A percentile compares a stretch with the other conserved stretches of the same genome.
These are phyloP conservation scores for Scrobipalpa costella DNA, from an alignment of 2,888 invertebrate genomes.

Conservation along the genomic window DNA sequence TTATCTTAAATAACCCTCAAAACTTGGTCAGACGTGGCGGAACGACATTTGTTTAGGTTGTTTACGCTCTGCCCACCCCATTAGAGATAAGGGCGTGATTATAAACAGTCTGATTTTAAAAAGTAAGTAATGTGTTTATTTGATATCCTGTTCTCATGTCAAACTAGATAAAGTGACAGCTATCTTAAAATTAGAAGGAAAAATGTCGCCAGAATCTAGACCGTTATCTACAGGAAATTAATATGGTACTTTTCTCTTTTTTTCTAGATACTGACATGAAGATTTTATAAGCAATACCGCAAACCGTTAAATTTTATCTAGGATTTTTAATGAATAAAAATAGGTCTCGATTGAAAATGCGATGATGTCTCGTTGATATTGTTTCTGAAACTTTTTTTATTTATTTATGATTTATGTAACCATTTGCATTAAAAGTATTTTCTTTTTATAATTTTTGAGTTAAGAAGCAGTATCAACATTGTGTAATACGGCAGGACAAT, in stretches of 20 bases:
- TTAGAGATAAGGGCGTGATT: too few species aligned
- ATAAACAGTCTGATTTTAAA: too few species aligned
- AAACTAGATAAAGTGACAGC: too few species aligned
- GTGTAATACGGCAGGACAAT: slow-evolving; percentile 30
- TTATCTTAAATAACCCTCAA: too few species aligned
- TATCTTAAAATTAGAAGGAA: too few species aligned
- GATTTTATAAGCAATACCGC: slow-evolving; percentile 14
- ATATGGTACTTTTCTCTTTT: background rate
- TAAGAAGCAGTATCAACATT: slow-evolving; percentile 13
- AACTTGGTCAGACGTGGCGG: too few species aligned
- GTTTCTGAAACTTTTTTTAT: slow-evolving; percentile 30
- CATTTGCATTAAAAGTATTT: background rate
- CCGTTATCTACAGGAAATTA: background rate
- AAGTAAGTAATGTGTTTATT: too few species aligned
- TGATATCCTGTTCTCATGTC: too few species aligned
- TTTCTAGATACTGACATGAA: slow-evolving; percentile 17
- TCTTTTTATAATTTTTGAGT: slow-evolving; percentile 7
- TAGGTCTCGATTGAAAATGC: slow-evolving; percentile 37
- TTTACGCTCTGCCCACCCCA: too few species aligned
- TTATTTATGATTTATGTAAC: slow-evolving; percentile 1
- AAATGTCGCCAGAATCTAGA: too few species aligned
- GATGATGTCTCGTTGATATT: slow-evolving; percentile 39
- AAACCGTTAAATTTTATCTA: slow-evolving; percentile 9
- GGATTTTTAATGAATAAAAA: slow-evolving; percentile 13
- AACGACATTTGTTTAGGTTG: too few species aligned